Conservation (phyloP, 2,888 invertebrate genomes). For the Spodoptera littoralis region DNA sequence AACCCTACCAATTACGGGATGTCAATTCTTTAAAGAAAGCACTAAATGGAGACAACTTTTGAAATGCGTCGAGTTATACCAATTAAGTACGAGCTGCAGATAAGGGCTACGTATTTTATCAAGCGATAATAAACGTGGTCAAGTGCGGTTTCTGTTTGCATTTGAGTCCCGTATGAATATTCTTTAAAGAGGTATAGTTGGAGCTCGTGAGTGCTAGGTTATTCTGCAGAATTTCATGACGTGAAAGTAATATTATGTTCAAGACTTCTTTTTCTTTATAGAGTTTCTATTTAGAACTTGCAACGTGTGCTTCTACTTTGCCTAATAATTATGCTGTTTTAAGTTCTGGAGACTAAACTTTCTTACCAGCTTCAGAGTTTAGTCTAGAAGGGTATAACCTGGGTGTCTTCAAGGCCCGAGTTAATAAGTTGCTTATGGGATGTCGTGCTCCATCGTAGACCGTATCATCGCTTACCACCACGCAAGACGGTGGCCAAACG, state of each 20-base stretch:
- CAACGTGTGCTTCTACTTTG: too few relatives aligned
- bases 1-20: conserved; percentile 61
- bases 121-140: conserved; percentile 72
- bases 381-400: too few relatives aligned
- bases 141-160: conserved; percentile 57
- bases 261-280: too few relatives aligned
- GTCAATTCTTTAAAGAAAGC: conserved; percentile 28
- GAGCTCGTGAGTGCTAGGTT: conserved; percentile 14
- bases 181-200: conserved; percentile 13
- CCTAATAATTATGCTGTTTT: too few relatives aligned
- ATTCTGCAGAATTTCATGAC: background rate
- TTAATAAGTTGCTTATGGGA: too few relatives aligned
- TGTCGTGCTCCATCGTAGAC: too few relatives aligned
- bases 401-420: too few relatives aligned
- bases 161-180: conserved; percentile 41
- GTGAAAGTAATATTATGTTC: background rate
- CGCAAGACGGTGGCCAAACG: too few relatives aligned
- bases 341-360: too few relatives aligned
- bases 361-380: too few relatives aligned
- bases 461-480: too few relatives aligned
- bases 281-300: too few relatives aligned
- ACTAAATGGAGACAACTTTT: conserved; percentile 39
- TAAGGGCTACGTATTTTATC: conserved; percentile 78
- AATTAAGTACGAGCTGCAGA: conserved; percentile 73
- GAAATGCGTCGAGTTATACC: conserved; percentile 65